phyloP scores from a whole-genome alignment of 2,113 vertebrate genomes.

The Vidua chalybeata region DNA sequence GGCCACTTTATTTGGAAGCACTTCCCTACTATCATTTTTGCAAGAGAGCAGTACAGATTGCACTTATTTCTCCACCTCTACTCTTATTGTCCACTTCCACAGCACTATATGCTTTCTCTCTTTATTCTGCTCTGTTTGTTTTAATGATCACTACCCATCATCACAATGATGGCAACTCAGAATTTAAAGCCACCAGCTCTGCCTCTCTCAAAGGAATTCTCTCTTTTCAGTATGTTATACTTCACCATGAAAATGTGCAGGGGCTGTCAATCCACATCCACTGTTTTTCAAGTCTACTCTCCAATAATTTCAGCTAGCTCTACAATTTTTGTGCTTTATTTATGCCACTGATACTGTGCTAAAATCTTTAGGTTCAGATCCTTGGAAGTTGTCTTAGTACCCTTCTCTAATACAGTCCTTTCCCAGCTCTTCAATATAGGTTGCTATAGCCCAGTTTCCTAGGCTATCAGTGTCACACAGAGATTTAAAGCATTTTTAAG shows the following conservation, averaged over 20 bases:
- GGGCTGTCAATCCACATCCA: not conserved
- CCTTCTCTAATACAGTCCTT: not conserved
- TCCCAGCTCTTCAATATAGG: not conserved
- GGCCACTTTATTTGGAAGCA: not conserved
- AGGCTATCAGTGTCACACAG: not conserved
- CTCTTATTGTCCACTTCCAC: not conserved
- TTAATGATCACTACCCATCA: not conserved
- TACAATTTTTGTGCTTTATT: not conserved
- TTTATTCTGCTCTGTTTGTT: not conserved
- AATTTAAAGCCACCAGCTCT: not conserved
- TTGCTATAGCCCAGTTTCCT: not conserved
- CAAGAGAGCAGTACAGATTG: not conserved
- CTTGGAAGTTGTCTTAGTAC: not conserved
- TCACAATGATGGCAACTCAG: not conserved
- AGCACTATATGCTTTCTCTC: not conserved
- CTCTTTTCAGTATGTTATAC: not conserved
- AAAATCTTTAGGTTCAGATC: not conserved
- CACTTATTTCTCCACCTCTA: not conserved
- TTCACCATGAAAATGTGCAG: not conserved
- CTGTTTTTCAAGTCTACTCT: not conserved
- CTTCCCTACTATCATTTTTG: not conserved
- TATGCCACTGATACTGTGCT: not conserved
- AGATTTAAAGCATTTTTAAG: not conserved
- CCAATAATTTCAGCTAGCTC: not conserved
- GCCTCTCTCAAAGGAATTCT: not conserved